Evolutionary conservation across 2,797 vertebrate genomes (phyloP).

Genomic region (Avahi laniger): DNA sequence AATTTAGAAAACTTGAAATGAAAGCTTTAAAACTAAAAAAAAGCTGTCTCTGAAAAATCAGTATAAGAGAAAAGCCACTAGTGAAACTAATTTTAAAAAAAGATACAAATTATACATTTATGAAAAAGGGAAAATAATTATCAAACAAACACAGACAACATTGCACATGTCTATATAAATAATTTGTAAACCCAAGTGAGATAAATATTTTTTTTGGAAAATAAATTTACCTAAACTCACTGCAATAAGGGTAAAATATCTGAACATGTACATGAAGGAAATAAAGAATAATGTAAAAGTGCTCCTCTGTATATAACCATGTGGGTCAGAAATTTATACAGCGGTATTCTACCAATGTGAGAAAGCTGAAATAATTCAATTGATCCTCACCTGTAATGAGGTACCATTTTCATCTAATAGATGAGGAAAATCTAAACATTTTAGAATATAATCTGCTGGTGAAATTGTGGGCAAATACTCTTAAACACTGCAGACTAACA

Average conservation of each 20-base stretch:
- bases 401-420: background rate
- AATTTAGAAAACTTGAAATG: background rate
- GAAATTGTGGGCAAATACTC: background rate
- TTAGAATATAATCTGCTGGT: background rate
- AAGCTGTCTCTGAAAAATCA: background rate
- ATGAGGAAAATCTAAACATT: background rate
- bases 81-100: background rate
- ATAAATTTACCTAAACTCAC: background rate
- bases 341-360: rapidly evolving
- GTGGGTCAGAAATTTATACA: background rate
- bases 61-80: background rate
- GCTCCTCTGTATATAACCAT: background rate
- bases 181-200: background rate
- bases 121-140: background rate
- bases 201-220: background rate
- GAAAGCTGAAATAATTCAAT: background rate
- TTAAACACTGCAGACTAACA: background rate
- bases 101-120: background rate
- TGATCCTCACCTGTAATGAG: background rate
- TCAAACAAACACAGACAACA: background rate
- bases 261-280: background rate
- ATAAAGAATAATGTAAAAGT: background rate
- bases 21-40: background rate
- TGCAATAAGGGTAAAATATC: background rate
- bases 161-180: background rate